A percentile compares a stretch with the other conserved stretches of the same genome.
phyloP scores from a whole-genome alignment of 1,140 invertebrate genomes.

The Amphibalanus amphitrite region DNA sequence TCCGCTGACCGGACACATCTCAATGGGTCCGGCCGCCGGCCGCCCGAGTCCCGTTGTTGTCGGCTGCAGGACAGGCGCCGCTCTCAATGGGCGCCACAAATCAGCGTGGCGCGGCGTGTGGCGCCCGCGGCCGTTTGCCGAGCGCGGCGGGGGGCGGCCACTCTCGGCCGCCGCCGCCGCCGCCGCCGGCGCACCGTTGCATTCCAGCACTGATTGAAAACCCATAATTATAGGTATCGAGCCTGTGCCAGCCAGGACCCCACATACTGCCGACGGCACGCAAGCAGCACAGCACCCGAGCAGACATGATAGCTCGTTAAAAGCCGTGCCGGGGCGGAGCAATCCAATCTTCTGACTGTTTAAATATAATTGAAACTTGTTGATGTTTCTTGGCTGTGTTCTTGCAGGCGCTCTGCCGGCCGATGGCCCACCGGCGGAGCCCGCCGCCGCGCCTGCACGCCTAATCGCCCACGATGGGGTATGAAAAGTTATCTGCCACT shows the following conservation, averaged over 20 bases:
- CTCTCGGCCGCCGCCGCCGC: not conserved
- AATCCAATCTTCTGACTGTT: not conserved
- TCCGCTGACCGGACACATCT: no score
- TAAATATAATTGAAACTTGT: conserved; percentile 2
- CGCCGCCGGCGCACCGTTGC: not conserved
- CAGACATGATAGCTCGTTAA: not conserved
- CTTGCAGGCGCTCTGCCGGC: not conserved
- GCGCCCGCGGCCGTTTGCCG: no score
- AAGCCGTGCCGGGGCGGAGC: not conserved
- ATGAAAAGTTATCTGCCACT: conserved; percentile 1
- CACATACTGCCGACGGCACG: not conserved
- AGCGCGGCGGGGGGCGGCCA: no score
- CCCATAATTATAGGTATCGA: conserved; percentile 1
- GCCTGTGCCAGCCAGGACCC: not conserved
- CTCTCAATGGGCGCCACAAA: not conserved
- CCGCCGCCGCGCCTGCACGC: not conserved
- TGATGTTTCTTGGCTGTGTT: not conserved
- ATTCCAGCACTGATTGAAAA: conserved; percentile 1
- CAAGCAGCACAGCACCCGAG: not conserved
- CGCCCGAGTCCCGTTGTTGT: no score
- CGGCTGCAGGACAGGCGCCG: not conserved
- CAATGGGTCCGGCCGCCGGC: no score
- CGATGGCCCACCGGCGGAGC: not conserved
- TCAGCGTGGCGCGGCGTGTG: not conserved
- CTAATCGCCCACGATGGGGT: not conserved